phyloP scores from a whole-genome alignment of 2,113 vertebrate species.

The Lophochroa leadbeateri region DNA sequence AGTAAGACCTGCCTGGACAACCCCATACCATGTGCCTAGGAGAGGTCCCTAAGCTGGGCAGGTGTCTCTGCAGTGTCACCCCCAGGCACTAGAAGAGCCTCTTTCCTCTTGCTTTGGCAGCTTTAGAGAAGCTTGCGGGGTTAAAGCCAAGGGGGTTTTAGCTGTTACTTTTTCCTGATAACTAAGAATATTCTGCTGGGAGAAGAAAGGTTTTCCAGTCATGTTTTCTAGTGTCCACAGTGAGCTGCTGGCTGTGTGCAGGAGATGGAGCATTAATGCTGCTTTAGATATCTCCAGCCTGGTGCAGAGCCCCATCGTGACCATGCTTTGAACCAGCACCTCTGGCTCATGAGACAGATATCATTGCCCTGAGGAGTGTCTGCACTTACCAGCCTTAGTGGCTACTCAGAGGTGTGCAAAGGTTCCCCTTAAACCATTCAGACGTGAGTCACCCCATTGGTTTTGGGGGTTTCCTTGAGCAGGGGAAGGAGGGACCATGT shows the following conservation, averaged over 20 bases:
- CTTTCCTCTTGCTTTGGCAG: background rate
- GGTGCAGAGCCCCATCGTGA: background rate
- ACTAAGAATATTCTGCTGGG: background rate
- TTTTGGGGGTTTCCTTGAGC: background rate
- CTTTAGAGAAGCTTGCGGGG: background rate
- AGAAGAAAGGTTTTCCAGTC: background rate
- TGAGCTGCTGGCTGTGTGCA: background rate
- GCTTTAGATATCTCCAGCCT: background rate
- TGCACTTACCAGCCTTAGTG: background rate
- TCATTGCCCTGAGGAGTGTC: background rate
- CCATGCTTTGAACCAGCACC: background rate
- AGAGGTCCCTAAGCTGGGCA: background rate
- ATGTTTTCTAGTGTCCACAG: background rate
- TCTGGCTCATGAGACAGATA: background rate
- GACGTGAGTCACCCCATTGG: background rate
- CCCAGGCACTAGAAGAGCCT: background rate
- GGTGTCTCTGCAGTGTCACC: background rate
- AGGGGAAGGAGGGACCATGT: background rate
- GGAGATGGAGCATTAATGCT: background rate
- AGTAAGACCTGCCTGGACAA: background rate
- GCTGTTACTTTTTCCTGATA: background rate
- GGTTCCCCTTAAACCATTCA: background rate
- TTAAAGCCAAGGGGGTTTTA: rapidly evolving
- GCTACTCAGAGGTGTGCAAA: background rate
- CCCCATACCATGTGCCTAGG: no score